These are phyloP conservation scores for Arge pagana DNA, from an alignment of 2,888 invertebrate genomes.

Conservation along the genomic window DNA sequence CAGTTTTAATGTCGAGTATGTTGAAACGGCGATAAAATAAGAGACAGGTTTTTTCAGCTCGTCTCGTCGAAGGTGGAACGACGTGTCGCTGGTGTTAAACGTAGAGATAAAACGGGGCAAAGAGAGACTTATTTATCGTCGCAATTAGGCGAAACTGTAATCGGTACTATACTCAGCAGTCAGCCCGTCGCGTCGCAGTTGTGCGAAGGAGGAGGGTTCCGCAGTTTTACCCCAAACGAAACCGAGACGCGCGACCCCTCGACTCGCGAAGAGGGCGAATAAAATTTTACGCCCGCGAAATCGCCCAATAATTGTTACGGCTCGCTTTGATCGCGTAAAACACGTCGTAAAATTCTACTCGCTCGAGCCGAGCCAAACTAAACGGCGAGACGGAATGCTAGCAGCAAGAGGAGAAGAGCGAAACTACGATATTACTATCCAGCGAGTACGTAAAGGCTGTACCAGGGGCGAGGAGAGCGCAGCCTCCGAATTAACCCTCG, in stretches of 20 bases:
- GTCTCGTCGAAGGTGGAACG: too few relatives aligned
- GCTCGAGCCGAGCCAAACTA: slow-evolving; percentile 2
- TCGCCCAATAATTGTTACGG: slow-evolving; percentile 58
- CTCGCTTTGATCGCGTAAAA: slow-evolving; percentile 57
- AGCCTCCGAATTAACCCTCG: slow-evolving; percentile 8
- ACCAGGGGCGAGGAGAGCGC: too few relatives aligned
- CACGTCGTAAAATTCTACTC: slow-evolving; percentile 53
- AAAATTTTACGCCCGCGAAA: slow-evolving; percentile 57
- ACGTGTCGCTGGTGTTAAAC: too few relatives aligned
- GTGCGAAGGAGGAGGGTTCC: too few relatives aligned
- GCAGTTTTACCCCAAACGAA: too few relatives aligned
- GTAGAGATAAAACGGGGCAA: background rate
- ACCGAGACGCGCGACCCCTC: slow-evolving; percentile 14
- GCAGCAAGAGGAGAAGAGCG: too few relatives aligned
- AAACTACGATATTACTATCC: too few relatives aligned
- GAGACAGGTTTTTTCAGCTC: too few relatives aligned
- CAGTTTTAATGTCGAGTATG: too few relatives aligned
- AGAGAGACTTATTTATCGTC: slow-evolving; percentile 11
- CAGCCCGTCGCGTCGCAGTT: background rate
- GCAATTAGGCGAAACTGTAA: slow-evolving; percentile 8
- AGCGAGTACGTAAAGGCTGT: too few relatives aligned
- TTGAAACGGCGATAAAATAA: too few relatives aligned
- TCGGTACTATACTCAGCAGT: background rate
- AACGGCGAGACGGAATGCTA: too few relatives aligned
- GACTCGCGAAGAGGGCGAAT: slow-evolving; percentile 39